Evolutionary conservation across 1,140 invertebrate species (phyloP), one percentile per base, ranked within the genome.

Genomic region (Drosophila bifasciata): DNA sequence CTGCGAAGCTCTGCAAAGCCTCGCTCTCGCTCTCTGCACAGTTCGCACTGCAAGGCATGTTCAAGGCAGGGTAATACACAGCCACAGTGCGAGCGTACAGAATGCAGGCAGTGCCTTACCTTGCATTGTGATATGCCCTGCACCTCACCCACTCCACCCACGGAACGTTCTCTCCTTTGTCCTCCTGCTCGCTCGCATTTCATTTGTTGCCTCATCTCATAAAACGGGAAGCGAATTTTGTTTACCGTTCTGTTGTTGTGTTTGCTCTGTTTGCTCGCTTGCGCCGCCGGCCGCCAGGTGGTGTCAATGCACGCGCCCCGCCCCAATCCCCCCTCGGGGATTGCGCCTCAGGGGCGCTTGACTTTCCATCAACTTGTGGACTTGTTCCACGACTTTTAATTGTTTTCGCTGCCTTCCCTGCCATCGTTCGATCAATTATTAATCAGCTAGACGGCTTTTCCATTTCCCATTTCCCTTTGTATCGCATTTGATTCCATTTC

Each of bases 181-280:
- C 25, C 39, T 57, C 40, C 40, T 67, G 62, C 46, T 41, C 36
- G 21, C 56, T 11, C 28, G 32, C 32, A 36, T 64, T 67, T 62
- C 32, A 36, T 64, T 67, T 62, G 48, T 80, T 72, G 64, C 41
- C 64, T 52, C 61, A 78, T 64, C 57, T 57, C 64, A 58, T 48
- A 53, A 61, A 84, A 75, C 64, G 63, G 64, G 61, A 83, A 70
- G 56, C 59, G 64, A 84, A 52, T 67, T 67, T 58, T 79, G 70
- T 85, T 85, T 79, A 85, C 76, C 59, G 63, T 53, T 43, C 59
- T 69, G 58, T 41, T 59, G 53, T 59, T 57, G 32, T 52, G 40
- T 49, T 43, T 46, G 17, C 40, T 25, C 46, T 46, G 39, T 45
- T 44, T 56, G 58, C 55, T 68, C 43, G 58, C 55, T 55, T 19